Base-by-base conservation (phyloP, 1,140 invertebrate genomes). In the Eumaeus atala region DNA sequence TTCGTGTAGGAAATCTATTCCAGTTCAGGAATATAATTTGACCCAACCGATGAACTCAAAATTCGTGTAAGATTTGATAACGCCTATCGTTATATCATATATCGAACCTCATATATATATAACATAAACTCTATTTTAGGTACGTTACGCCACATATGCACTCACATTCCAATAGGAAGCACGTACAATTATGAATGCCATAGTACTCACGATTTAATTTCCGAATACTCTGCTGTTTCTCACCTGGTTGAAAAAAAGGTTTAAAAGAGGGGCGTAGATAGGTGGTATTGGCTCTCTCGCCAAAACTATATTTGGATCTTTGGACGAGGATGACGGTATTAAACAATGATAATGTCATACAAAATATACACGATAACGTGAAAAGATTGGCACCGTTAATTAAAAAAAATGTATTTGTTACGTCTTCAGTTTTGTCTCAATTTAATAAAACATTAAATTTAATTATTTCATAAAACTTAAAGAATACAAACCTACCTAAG, bases 321-420 rank as follows among this genome's bases (percentile, higher is more conserved):
- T 66, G 40, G 51, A 66, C 12, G 64, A 66, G 37, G 58, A 63
- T 17, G 66, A 69, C 42, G 62, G 56, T 10, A n/a, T n/a, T n/a
- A n/a, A n/a, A n/a, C n/a, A n/a, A n/a, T n/a, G n/a, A n/a, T n/a
- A n/a, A n/a, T n/a, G n/a, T n/a, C n/a, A n/a, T n/a, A n/a, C n/a
- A n/a, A n/a, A 38, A 48, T 9, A 51, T 9, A 10, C 62, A 65
- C 36, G 52, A 56, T 52, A 51, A 48, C 16, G 67, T 61, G 42
- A 62, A 54, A 10, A 48, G 48, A 48, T 4, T 64, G 10, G 28
- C 51, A 17, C 28, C 14, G 11, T 51, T 60, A 9, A 35, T 56
- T 21, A 61, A 65, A 48, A 34, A 65, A 44, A 67, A 65, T 33
- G 44, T 65, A 12, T 44, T 65, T 40, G 28, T 64, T n/a, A 57